Percentiles rank a stretch among this genome's conserved stretches.
phyloP scores from a whole-genome alignment of 2,113 vertebrate species.

The Sterrhoptilus dennistouni region DNA sequence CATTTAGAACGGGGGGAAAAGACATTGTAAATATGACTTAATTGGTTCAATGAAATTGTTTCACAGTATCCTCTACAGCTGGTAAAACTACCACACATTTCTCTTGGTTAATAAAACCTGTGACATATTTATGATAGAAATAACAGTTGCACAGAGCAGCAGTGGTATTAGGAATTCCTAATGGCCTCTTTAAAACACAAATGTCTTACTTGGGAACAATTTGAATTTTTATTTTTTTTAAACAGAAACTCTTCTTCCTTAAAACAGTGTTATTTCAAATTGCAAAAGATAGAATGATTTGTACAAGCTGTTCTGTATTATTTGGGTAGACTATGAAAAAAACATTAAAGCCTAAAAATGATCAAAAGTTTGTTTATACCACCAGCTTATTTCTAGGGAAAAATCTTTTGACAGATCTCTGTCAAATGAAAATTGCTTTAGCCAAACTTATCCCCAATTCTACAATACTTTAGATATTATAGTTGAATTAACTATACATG shows the following conservation, averaged over 20 bases:
- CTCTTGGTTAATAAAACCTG: slow-evolving; percentile 18
- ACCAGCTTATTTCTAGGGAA: background rate
- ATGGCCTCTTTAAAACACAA: slow-evolving; percentile 5
- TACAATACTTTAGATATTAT: background rate
- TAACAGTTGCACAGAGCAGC: background rate
- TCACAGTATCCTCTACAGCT: background rate
- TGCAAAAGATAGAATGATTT: background rate
- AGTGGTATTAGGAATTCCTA: background rate
- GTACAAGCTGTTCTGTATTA: background rate
- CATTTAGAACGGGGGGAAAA: background rate
- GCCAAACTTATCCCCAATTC: background rate
- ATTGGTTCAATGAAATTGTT: slow-evolving; percentile 6
- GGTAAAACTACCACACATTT: slow-evolving; percentile 17
- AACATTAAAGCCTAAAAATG: slow-evolving; percentile 45
- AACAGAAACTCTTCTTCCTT: background rate
- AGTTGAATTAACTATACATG: background rate
- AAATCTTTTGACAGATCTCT: slow-evolving; percentile 6
- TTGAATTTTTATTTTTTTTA: background rate
- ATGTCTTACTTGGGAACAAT: background rate
- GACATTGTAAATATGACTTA: background rate
- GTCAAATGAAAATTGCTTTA: background rate
- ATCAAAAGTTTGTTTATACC: slow-evolving; percentile 52
- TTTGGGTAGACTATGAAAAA: slow-evolving; percentile 31
- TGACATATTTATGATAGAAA: slow-evolving; percentile 7
- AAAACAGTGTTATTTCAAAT: background rate